Evolutionary conservation across 2,113 vertebrate genomes (phyloP).

Genomic region (Aix galericulata): DNA sequence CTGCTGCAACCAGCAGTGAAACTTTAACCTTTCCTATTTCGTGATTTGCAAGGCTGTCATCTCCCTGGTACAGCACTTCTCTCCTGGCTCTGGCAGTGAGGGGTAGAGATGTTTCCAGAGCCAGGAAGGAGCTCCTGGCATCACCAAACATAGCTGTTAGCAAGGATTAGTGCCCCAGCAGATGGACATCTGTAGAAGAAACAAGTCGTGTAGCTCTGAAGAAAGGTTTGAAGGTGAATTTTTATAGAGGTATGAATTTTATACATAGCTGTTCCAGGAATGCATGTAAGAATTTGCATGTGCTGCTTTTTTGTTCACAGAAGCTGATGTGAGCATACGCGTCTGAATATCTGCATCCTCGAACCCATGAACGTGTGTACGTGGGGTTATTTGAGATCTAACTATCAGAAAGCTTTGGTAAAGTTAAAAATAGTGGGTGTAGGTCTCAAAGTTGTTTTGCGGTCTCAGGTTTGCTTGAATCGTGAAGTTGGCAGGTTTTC

Average conservation of each 20-base stretch:
- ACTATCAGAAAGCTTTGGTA: neutral
- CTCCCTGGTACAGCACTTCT: neutral
- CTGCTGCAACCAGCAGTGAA: neutral
- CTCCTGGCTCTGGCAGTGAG: neutral
- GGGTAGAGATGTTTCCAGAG: neutral
- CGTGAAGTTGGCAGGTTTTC: neutral
- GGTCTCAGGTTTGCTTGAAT: neutral
- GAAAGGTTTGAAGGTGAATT: neutral
- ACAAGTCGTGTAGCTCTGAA: neutral
- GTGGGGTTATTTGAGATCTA: neutral
- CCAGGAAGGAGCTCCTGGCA: neutral
- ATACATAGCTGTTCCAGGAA: accelerated
- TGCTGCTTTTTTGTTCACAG: neutral
- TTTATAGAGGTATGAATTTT: neutral
- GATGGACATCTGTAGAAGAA: accelerated
- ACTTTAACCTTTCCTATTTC: neutral
- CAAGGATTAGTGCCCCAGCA: neutral
- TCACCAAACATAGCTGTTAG: neutral
- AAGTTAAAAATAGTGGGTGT: neutral
- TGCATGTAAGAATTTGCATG: neutral
- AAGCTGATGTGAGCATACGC: neutral
- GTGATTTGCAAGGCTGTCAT: neutral
- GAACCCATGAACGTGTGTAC: neutral
- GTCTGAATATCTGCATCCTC: neutral
- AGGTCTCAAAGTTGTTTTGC: neutral